These are phyloP conservation scores for Enhydra lutris DNA, from an alignment of 2,113 vertebrate species.

Conservation along the genomic window DNA sequence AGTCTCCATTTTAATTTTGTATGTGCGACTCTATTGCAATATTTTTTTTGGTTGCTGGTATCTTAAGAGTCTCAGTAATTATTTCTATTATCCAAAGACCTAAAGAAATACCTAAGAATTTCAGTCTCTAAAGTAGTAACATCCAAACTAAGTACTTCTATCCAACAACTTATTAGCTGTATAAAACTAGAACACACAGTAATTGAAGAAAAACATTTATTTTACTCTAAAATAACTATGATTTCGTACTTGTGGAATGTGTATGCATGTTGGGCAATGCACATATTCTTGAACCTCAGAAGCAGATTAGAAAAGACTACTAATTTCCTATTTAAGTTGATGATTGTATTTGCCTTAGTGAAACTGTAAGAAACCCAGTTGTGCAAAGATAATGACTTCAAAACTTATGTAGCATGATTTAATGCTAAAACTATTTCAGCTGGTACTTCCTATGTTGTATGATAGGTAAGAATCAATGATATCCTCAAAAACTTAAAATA, in stretches of 20 bases:
- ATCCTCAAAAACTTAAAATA: background rate
- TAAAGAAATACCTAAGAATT: background rate
- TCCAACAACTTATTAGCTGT: background rate
- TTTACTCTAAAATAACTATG: background rate
- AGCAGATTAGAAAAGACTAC: background rate
- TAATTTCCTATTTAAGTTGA: background rate
- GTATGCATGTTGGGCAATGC: background rate
- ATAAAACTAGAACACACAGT: background rate
- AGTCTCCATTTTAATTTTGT: background rate
- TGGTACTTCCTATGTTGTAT: background rate
- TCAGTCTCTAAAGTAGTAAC: background rate
- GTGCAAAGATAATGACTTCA: background rate
- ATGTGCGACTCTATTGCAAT: background rate
- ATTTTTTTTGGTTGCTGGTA: background rate
- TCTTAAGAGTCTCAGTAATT: background rate
- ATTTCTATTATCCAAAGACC: background rate
- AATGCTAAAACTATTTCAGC: background rate
- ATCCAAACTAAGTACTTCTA: background rate
- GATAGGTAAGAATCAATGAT: background rate
- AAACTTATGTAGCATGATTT: background rate
- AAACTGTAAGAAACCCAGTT: background rate
- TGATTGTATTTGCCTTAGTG: background rate
- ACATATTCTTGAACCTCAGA: background rate
- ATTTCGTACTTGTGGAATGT: background rate
- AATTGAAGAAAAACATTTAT: background rate